phyloP scores from a whole-genome alignment of 2,797 vertebrate genomes.

The Melanotaenia pygmaea region DNA sequence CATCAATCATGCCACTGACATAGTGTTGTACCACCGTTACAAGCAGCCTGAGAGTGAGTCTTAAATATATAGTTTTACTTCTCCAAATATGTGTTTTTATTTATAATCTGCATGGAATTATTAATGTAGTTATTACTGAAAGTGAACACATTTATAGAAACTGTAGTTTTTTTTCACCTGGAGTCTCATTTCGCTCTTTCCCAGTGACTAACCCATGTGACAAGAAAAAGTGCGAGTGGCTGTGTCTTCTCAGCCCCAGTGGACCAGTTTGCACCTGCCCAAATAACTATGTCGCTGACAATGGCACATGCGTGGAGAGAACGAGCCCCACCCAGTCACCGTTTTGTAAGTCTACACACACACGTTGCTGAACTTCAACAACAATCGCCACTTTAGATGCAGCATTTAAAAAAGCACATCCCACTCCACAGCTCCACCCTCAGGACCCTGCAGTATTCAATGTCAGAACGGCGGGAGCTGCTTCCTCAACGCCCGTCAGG shows the following conservation, averaged over 20 bases:
- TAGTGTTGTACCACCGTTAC: slow-evolving; percentile 94
- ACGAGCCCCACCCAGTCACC: slow-evolving; percentile 86
- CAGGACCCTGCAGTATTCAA: slow-evolving; percentile 86
- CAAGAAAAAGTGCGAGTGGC: slow-evolving; percentile 96
- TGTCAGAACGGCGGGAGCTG: slow-evolving; percentile 94
- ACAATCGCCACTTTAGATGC: not conserved
- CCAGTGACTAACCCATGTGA: slow-evolving; percentile 95
- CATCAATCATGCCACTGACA: slow-evolving; percentile 94
- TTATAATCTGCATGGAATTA: not conserved
- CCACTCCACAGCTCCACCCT: slow-evolving; percentile 70
- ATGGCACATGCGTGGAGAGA: slow-evolving; percentile 90
- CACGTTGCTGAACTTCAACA: not conserved
- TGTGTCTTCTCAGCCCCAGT: slow-evolving; percentile 95
- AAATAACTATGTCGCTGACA: slow-evolving; percentile 91
- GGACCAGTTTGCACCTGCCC: slow-evolving; percentile 96
- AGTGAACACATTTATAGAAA: not conserved
- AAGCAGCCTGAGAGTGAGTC: slow-evolving; percentile 94
- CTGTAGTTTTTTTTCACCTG: not conserved
- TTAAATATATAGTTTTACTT: not conserved
- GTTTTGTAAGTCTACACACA: slow-evolving; percentile 78
- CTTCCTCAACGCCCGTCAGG: slow-evolving; percentile 91
- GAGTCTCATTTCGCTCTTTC: slow-evolving; percentile 37
- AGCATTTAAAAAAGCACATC: not conserved
- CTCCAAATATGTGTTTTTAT: not conserved
- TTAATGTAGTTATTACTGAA: not conserved